These are phyloP conservation scores for Drosophila arizonae DNA, from an alignment of 1,140 invertebrate species.

Conservation along the genomic window DNA sequence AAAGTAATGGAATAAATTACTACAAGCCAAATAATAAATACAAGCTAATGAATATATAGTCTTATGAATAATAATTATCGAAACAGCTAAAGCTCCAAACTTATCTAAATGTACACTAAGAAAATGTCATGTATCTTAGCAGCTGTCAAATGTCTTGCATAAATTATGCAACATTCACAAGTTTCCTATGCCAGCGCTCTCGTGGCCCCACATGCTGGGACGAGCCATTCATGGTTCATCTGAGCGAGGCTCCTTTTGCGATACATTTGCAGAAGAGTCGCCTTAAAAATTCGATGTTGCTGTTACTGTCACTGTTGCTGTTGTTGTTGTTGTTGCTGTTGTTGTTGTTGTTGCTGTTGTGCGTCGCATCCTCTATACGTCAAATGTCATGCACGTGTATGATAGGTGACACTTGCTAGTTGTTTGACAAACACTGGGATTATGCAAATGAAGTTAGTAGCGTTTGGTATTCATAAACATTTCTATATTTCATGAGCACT, in stretches of 20 bases:
- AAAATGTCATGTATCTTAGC: not conserved
- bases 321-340: too few relatives aligned
- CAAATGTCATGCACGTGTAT: conserved; percentile 33
- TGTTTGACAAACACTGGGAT: conserved; percentile 60
- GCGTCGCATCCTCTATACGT: conserved; percentile 18
- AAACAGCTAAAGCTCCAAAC: not conserved
- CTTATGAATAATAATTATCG: not conserved
- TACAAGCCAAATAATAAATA: too few relatives aligned
- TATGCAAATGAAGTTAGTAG: conserved; percentile 65
- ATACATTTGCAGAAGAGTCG: conserved; percentile 9
- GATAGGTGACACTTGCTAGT: conserved; percentile 62
- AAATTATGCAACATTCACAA: conserved; percentile 5
- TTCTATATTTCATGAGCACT: conserved; percentile 66
- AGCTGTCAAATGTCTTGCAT: conserved; percentile 10
- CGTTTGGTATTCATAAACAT: conserved; percentile 72
- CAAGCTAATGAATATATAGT: not conserved
- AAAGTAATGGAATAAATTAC: too few relatives aligned
- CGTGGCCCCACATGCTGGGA: not conserved
- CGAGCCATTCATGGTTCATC: not conserved
- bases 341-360: not conserved
- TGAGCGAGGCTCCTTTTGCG: not conserved
- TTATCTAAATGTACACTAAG: not conserved
- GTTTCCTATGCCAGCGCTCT: not conserved
- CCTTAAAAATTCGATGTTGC: not conserved
- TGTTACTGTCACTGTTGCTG: too few relatives aligned